Evolutionary conservation across 2,888 invertebrate genomes (phyloP).

Genomic region (Drosophila peninsularis): DNA sequence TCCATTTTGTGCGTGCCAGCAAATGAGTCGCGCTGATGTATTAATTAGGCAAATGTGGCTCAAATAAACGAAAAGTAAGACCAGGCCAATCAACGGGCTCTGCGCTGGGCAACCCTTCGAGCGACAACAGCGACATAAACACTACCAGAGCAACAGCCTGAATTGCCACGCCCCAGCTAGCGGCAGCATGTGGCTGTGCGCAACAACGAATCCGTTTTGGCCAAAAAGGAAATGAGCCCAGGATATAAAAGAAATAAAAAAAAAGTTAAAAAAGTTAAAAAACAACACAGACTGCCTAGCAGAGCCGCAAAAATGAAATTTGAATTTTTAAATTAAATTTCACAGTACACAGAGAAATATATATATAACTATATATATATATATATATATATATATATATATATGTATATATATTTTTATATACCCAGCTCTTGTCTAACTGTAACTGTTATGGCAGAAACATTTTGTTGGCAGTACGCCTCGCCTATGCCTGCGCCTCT

Average conservation of each 20-base stretch:
- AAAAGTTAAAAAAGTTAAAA: slow-evolving; percentile 1
- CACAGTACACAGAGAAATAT: slow-evolving; percentile 42
- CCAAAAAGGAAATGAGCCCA: slow-evolving; percentile 57
- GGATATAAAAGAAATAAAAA: slow-evolving; percentile 40
- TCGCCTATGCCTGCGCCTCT: slow-evolving; percentile 10
- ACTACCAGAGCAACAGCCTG: slow-evolving; percentile 49
- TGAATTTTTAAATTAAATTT: slow-evolving; percentile 79
- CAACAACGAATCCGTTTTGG: slow-evolving; percentile 35
- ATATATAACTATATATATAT: slow-evolving; percentile 13
- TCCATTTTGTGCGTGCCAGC: slow-evolving; percentile 55
- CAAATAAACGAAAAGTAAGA: slow-evolving; percentile 6
- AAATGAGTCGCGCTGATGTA: slow-evolving; percentile 73
- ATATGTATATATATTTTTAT: slow-evolving; percentile 13
- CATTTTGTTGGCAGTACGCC: slow-evolving; percentile 53
- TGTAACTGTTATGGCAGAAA: slow-evolving; percentile 72
- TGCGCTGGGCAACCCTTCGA: slow-evolving; percentile 43
- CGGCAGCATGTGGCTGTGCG: slow-evolving; percentile 48
- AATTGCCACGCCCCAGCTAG: slow-evolving; percentile 49
- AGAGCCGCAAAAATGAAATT: slow-evolving; percentile 54
- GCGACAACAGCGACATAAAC: not conserved
- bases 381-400: slow-evolving; percentile 18
- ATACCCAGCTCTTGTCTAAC: slow-evolving; percentile 33
- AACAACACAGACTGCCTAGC: slow-evolving; percentile 24
- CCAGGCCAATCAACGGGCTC: slow-evolving; percentile 55
- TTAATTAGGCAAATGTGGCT: slow-evolving; percentile 70